Base-by-base conservation (phyloP, 2,888 invertebrate species). In the Caenorhabditis sinica region DNA sequence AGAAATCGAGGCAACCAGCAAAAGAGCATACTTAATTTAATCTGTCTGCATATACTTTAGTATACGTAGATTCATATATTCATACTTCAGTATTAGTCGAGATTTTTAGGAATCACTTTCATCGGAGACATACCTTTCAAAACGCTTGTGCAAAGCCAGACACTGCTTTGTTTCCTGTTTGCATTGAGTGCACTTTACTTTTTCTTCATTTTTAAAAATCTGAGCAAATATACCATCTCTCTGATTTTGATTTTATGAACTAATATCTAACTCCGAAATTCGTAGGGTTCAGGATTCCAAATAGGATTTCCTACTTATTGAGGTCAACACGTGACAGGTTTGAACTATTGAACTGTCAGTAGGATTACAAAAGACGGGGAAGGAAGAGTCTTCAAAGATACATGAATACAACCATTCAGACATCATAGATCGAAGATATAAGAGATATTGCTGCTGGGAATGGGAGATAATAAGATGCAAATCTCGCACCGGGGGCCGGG, bases 401-500 rank as follows among this genome's bases (percentile, higher is more conserved):
- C 40, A 40, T 6, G 13, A 40, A 40, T 40, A 40, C 40, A 13
- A 71, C 15, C 49, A 65, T 74, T 23, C 25, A 66, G 33, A 43
- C 63, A 43, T 23, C 69, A 69, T 56, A 69, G 51, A 56, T 17
- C 60, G 23, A 36, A 25, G 69, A 77, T 51, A 30, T 5, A 45
- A 28, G n/a, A 33, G 75, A 58, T 75, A n/a, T 63, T 40, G 49
- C 28, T 25, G 43, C 49, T 58, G n/a, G 15, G 58, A 45, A 63
- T 40, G 11, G n/a, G 13, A 53, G 65, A 65, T 51, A 66, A 43
- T 71, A 30, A 68, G 79, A 79, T 79, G 71, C 71, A 79, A 77
- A 79, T 79, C 79, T 71, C 71, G 79, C 69, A 77, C 77, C 40
- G 23, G 56, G 79, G 79, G 63, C 71, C 63, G n/a, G n/a, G n/a